Evolutionary conservation across 2,113 vertebrate species (phyloP).

Genomic region (Physeter macrocephalus): DNA sequence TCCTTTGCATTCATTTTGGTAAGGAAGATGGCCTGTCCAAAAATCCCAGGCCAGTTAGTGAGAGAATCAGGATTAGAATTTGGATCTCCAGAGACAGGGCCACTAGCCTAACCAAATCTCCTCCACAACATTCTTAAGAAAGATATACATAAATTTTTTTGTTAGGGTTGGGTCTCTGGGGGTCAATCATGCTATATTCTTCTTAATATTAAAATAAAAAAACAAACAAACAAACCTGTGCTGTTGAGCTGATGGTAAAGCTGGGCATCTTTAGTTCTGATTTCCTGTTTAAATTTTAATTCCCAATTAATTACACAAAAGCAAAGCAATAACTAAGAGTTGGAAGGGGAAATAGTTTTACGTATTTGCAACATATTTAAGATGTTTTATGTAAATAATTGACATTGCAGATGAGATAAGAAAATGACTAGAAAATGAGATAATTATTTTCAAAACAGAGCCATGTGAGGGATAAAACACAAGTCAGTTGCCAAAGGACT

Average conservation of each 20-base stretch:
- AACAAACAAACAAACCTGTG: background rate
- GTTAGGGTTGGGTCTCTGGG: background rate
- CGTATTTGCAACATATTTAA: background rate
- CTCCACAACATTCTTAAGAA: background rate
- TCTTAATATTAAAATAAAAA: background rate
- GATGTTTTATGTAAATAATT: conserved; percentile 37
- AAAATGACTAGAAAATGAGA: conserved; percentile 25
- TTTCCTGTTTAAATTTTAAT: conserved; percentile 8
- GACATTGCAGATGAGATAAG: conserved; percentile 20
- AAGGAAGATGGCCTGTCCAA: background rate
- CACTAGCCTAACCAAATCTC: background rate
- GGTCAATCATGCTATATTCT: background rate
- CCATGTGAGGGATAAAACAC: background rate
- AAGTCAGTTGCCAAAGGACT: conserved; percentile 15
- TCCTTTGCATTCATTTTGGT: background rate
- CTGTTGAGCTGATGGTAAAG: background rate
- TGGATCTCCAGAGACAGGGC: background rate
- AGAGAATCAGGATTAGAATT: background rate
- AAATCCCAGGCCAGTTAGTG: background rate
- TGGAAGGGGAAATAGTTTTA: background rate
- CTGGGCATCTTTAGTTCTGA: background rate
- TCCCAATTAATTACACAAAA: conserved; percentile 21
- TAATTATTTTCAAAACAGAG: conserved; percentile 18
- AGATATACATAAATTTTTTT: background rate
- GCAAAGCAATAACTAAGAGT: background rate